phyloP scores from a whole-genome alignment of 1,140 invertebrate genomes.

The Trichoplusia ni region DNA sequence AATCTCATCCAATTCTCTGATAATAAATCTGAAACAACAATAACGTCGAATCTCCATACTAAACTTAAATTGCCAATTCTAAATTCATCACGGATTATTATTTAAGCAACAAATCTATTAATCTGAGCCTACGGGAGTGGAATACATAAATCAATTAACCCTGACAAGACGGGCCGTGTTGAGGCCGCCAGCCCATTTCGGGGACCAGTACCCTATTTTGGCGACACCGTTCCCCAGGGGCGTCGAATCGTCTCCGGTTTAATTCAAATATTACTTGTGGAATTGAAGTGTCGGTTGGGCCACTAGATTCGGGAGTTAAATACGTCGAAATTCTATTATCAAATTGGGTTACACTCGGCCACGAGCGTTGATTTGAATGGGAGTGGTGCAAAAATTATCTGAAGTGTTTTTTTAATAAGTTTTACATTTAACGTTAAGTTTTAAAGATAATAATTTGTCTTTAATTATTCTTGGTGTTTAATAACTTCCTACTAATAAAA shows the following conservation, averaged over 20 bases:
- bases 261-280: constrained; percentile 76
- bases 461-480: no score
- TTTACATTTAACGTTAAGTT: no score
- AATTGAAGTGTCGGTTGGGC: constrained; percentile 58
- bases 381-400: not conserved
- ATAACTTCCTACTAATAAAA: no score
- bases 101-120: constrained; percentile 67
- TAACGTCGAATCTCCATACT: constrained; percentile 25
- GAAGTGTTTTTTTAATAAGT: not conserved
- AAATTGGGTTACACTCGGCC: constrained; percentile 29
- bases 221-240: constrained; percentile 57
- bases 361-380: constrained; percentile 21
- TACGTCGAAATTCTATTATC: constrained; percentile 24
- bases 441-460: no score
- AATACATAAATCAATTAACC: constrained; percentile 73
- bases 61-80: constrained; percentile 39
- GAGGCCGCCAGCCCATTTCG: constrained; percentile 62
- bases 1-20: constrained; percentile 18
- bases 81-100: constrained; percentile 51
- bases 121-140: constrained; percentile 44
- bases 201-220: constrained; percentile 65
- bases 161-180: constrained; percentile 62
- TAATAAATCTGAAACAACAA: constrained; percentile 25
- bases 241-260: constrained; percentile 62
- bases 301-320: constrained; percentile 30